phyloP scores from a whole-genome alignment of 2,113 vertebrate species.

The Tetrao urogallus region DNA sequence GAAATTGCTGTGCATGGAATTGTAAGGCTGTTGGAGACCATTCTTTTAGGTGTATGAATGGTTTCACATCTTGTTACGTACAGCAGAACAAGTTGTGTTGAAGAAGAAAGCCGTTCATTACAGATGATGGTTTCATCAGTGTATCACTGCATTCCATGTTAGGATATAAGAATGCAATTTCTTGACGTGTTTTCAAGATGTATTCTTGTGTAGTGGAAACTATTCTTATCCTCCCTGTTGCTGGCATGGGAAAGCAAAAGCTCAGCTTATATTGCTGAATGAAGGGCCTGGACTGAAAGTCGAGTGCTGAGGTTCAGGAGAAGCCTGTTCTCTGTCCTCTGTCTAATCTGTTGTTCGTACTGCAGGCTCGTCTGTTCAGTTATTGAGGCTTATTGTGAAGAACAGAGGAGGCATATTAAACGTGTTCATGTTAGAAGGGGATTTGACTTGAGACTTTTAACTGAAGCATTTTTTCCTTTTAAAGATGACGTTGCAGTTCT shows the following conservation, averaged over 20 bases:
- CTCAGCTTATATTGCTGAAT: not conserved
- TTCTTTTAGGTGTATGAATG: no score
- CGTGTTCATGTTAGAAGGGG: not conserved
- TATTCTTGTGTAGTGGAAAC: not conserved
- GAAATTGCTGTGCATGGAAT: not conserved
- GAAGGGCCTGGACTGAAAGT: not conserved
- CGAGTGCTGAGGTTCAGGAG: not conserved
- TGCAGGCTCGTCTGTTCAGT: not conserved
- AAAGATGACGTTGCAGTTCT: constrained; percentile 69
- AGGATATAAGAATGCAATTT: not conserved
- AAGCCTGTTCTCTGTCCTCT: not conserved
- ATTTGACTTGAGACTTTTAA: constrained; percentile 25
- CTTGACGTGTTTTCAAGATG: accelerated
- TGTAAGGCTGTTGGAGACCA: not conserved
- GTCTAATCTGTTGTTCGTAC: not conserved
- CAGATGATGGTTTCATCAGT: not conserved
- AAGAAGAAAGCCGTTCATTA: not conserved
- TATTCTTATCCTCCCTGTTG: accelerated
- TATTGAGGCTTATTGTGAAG: not conserved
- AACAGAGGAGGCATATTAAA: not conserved
- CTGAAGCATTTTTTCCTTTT: constrained; percentile 64
- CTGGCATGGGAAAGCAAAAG: accelerated
- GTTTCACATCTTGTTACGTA: not conserved
- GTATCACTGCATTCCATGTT: not conserved
- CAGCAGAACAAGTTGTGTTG: not conserved